Base-by-base conservation (phyloP, 2,888 invertebrate genomes). In the Drosophila pseudotalamancana region DNA sequence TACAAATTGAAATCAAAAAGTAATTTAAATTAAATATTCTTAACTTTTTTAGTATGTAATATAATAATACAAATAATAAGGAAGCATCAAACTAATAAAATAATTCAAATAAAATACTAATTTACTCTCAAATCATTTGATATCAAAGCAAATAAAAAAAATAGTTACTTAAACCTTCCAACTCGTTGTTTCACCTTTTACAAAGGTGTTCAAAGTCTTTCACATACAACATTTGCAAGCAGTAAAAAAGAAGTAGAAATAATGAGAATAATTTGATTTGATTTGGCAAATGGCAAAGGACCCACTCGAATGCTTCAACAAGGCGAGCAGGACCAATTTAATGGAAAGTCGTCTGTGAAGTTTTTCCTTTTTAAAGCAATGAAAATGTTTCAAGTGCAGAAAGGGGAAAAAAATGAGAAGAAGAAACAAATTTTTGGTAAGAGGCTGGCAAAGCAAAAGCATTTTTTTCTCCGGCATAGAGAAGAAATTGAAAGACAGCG, bases 401-500 rank as follows among this genome's bases (percentile, higher is more conserved):
- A 45, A 61, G 43, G 54, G 40, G 27, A 55, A 31, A 43, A 46
- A 18, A 35, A 12, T 23, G 27, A 3, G n/a, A 23, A 12, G 25
- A 43, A 53, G 21, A 16, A 51, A 55, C 11, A 29, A 59, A 64
- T 61, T 56, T 39, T 23, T 27, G 53, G 34, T 46, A 51, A 39
- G 51, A 40, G 43, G 45, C 51, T 16, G 57, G 48, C 59, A 39
- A 67, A 65, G 60, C 54, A 71, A 87, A 87, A 66, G 80, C 60
- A 73, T 80, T 84, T 87, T 87, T 76, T 66, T n/a, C 43, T 27
- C 29, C 2, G 42, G 53, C 59, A 43, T 42, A 48, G 39, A 54
- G 49, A 72, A 68, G 72, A 85, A 85, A 73, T 68, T 71, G 76
- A 79, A 86, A 83, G 83, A 83, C 80, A 72, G 66, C 46, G 54